Percentiles rank a stretch among this genome's conserved stretches.
Conservation (phyloP, 1,140 invertebrate genomes). For the Brachionus rubens region DNA sequence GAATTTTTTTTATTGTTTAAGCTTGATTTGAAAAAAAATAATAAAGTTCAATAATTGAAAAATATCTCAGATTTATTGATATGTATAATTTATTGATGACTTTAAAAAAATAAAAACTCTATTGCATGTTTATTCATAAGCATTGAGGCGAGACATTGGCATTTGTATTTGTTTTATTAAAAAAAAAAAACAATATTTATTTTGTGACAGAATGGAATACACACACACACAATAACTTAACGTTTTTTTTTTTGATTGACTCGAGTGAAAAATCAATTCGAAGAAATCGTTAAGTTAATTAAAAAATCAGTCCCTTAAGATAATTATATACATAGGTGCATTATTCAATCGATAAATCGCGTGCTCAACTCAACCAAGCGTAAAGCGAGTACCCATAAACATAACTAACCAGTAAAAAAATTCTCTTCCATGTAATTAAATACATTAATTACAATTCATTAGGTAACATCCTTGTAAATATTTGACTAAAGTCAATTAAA, state of each 20-base stretch:
- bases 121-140: conserved; percentile 32
- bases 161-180: conserved; percentile 1
- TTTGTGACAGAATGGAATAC: conserved; percentile 4
- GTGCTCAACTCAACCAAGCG: conserved; percentile 3
- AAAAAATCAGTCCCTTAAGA: no score
- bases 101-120: neutral
- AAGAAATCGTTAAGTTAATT: neutral
- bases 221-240: no score
- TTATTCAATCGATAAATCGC: neutral
- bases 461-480: conserved; percentile 7
- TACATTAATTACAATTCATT: conserved; percentile 30
- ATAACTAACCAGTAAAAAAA: no score
- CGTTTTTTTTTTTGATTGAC: neutral
- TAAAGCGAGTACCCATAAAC: no score
- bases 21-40: conserved; percentile 1
- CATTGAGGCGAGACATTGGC: conserved; percentile 14
- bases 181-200: neutral
- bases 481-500: conserved; percentile 12
- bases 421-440: conserved; percentile 9
- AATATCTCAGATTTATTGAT: conserved; percentile 23
- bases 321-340: conserved; percentile 8
- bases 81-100: conserved; percentile 32
- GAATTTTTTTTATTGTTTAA: neutral
- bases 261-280: no score
- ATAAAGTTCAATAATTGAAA: conserved; percentile 33